Evolutionary conservation across 2,888 invertebrate species (phyloP).

Genomic region (Xanthia icteritia): DNA sequence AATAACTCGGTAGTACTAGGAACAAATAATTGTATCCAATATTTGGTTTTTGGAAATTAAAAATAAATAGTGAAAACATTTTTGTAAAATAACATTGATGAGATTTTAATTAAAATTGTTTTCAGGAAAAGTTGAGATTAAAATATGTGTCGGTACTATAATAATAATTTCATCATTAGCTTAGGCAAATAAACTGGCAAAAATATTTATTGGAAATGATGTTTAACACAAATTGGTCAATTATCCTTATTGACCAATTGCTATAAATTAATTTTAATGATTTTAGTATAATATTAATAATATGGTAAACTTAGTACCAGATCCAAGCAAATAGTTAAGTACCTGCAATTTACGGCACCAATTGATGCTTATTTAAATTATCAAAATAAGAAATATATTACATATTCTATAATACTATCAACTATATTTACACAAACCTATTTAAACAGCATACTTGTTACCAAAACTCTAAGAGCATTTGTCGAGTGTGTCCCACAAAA

Average conservation of each 20-base stretch:
- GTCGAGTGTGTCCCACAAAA: constrained; percentile 28
- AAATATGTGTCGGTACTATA: background rate
- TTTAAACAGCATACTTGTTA: constrained; percentile 11
- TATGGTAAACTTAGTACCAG: too few relatives aligned
- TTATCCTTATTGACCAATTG: too few relatives aligned
- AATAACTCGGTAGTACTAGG: background rate
- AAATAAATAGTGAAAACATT: background rate
- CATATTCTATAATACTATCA: background rate
- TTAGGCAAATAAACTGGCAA: background rate
- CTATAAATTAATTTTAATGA: too few relatives aligned
- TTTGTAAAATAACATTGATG: background rate
- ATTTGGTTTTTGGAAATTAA: background rate
- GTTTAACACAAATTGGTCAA: background rate
- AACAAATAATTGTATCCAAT: background rate
- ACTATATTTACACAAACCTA: background rate
- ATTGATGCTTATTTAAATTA: too few relatives aligned
- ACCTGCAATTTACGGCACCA: too few relatives aligned
- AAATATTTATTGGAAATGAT: background rate
- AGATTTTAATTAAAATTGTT: background rate
- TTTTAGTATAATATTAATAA: too few relatives aligned
- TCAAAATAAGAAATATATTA: background rate
- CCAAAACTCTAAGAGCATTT: constrained; percentile 17
- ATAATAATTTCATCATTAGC: background rate
- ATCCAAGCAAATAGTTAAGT: too few relatives aligned
- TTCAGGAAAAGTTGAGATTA: background rate